Evolutionary conservation across 2,888 invertebrate species (phyloP).

Genomic region (Rhagonycha fulva): DNA sequence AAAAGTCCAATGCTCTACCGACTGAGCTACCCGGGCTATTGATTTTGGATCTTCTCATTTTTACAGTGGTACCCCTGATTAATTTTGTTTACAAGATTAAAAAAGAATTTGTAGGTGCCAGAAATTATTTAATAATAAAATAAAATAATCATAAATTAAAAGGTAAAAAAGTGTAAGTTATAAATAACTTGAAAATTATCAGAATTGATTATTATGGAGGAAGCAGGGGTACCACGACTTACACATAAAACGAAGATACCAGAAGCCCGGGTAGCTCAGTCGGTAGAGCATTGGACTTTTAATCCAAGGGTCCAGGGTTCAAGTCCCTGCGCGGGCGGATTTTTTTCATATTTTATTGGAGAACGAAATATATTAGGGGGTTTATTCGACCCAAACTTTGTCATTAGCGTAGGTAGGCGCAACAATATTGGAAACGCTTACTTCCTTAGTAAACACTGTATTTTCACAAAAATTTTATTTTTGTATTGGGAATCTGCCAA

Average conservation of each 20-base stretch:
- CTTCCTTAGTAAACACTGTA: too few relatives aligned
- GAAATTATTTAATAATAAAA: too few relatives aligned
- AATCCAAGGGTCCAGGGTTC: slow-evolving; percentile 81
- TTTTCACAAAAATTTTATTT: too few relatives aligned
- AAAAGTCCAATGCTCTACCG: slow-evolving; percentile 75
- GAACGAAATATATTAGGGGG: too few relatives aligned
- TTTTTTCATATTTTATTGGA: slow-evolving; percentile 39
- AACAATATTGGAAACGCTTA: too few relatives aligned
- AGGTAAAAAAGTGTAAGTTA: too few relatives aligned
- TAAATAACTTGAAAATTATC: too few relatives aligned
- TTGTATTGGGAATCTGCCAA: too few relatives aligned
- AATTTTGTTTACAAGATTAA: not conserved
- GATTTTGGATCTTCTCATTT: not conserved
- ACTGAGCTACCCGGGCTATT: slow-evolving; percentile 69
- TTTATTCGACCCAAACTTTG: not conserved
- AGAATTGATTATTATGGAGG: not conserved
- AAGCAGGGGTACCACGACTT: not conserved
- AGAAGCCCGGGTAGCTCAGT: slow-evolving; percentile 72
- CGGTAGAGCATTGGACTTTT: slow-evolving; percentile 78
- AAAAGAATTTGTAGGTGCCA: not conserved
- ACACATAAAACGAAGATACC: not conserved
- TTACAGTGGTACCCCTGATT: not conserved
- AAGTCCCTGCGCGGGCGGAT: slow-evolving; percentile 73
- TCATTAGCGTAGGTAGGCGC: too few relatives aligned
- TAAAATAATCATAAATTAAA: too few relatives aligned